A percentile compares a stretch with the other conserved stretches of the same genome.
Conservation (phyloP, 2,113 vertebrate genomes). For the Lamprotornis superbus region DNA sequence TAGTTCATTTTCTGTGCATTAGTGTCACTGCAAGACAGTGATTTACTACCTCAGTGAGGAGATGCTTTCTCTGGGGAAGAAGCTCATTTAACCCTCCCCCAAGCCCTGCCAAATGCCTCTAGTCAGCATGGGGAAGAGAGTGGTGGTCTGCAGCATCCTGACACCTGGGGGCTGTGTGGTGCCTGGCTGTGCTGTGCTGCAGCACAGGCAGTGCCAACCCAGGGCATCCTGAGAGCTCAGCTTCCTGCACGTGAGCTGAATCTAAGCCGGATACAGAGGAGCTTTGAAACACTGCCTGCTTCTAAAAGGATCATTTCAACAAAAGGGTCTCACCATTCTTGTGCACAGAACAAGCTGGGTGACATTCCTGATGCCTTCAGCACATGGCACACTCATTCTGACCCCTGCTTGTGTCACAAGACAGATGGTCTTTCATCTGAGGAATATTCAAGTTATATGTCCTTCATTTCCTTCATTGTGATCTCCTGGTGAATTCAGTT, state of each 20-base stretch:
- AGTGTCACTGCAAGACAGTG: neutral
- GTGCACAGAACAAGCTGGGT: neutral
- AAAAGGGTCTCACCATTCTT: neutral
- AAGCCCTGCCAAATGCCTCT: neutral
- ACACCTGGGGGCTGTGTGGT: rapidly evolving
- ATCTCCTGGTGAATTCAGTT: neutral
- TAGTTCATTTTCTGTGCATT: neutral
- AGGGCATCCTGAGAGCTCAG: neutral
- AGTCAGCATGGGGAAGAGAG: neutral
- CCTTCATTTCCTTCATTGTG: neutral
- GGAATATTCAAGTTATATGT: neutral
- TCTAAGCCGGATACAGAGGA: neutral
- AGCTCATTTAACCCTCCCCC: neutral
- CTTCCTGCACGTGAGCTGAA: neutral
- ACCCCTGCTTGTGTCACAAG: neutral
- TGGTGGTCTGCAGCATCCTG: neutral
- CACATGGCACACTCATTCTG: neutral
- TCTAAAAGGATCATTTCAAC: neutral
- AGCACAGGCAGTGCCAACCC: neutral
- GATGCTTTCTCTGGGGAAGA: neutral
- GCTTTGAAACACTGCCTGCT: neutral
- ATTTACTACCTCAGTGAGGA: neutral
- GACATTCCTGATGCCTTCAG: neutral
- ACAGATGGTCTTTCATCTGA: neutral
- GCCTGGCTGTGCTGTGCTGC: neutral